Percentiles rank a stretch among this genome's conserved stretches.
Evolutionary conservation across 2,888 invertebrate species (phyloP).

Genomic region (Agrotis puta): DNA sequence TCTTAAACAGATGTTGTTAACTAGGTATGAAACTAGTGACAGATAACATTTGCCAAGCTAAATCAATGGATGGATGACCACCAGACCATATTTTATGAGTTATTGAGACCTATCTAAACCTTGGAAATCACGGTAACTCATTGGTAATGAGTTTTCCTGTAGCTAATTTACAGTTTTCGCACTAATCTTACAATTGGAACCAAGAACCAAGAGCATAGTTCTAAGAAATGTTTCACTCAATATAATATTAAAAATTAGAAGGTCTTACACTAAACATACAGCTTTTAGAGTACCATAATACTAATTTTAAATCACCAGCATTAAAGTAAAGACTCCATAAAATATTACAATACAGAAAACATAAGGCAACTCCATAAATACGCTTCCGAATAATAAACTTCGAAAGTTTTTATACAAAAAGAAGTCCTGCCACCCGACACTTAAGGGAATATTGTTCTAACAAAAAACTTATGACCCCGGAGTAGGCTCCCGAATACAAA

Average conservation of each 20-base stretch:
- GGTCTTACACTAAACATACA: not conserved
- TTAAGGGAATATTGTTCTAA: slow-evolving; percentile 67
- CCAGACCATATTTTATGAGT: not conserved
- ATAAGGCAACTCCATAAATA: slow-evolving; percentile 34
- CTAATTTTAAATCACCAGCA: slow-evolving; percentile 6
- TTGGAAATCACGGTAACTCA: not conserved
- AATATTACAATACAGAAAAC: slow-evolving; percentile 11
- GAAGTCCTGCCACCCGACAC: slow-evolving; percentile 56
- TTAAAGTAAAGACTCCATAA: slow-evolving; percentile 1
- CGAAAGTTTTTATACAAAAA: slow-evolving; percentile 52
- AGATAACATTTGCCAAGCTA: not conserved
- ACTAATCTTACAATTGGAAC: not conserved
- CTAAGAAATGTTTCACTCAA: not conserved
- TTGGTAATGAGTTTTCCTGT: not conserved
- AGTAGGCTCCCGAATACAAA: slow-evolving; percentile 71
- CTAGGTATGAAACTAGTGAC: not conserved
- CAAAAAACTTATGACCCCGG: slow-evolving; percentile 65
- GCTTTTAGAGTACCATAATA: not conserved
- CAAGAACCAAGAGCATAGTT: not conserved
- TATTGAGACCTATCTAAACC: not conserved
- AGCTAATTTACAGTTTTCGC: not conserved
- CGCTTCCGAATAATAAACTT: slow-evolving; percentile 55
- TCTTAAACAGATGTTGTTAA: not conserved
- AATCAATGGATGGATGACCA: not conserved
- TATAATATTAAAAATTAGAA: not conserved